Conservation (phyloP, 2,113 vertebrate genomes). For the Rhynchopsitta pachyrhyncha region DNA sequence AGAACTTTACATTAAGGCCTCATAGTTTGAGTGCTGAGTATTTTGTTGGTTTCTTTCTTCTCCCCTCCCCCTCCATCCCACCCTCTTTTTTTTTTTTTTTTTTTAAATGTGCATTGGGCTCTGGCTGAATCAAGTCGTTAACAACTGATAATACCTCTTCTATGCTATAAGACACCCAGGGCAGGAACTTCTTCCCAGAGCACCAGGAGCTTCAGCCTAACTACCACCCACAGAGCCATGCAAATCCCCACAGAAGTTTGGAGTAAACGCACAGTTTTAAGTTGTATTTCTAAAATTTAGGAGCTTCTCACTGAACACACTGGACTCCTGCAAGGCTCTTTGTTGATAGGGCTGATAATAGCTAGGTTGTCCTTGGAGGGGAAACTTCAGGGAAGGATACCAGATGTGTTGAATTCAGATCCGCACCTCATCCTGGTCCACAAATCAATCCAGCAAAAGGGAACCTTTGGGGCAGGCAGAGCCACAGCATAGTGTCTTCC, state of each 20-base stretch:
- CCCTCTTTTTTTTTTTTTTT: fast-evolving
- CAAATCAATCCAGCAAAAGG: not conserved
- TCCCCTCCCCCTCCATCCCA: too few species aligned
- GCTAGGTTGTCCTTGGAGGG: not conserved
- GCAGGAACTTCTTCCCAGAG: not conserved
- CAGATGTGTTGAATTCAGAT: not conserved
- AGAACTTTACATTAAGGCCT: not conserved
- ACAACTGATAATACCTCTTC: not conserved
- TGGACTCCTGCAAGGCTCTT: not conserved
- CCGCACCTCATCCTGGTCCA: fast-evolving
- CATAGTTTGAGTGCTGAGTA: not conserved
- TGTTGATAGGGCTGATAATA: not conserved
- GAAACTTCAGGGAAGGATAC: not conserved
- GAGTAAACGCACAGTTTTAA: not conserved
- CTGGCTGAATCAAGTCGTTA: not conserved
- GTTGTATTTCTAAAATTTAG: not conserved
- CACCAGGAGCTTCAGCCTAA: not conserved
- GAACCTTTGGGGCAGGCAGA: not conserved
- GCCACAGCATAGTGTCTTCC: not conserved
- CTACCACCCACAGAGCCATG: not conserved
- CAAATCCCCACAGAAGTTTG: not conserved
- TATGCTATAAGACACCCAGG: not conserved
- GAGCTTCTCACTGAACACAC: not conserved
- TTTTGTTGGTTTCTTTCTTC: not conserved
- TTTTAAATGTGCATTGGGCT: not conserved